phyloP scores from a whole-genome alignment of 2,888 invertebrate species.

The Drosophila meridionalis region DNA sequence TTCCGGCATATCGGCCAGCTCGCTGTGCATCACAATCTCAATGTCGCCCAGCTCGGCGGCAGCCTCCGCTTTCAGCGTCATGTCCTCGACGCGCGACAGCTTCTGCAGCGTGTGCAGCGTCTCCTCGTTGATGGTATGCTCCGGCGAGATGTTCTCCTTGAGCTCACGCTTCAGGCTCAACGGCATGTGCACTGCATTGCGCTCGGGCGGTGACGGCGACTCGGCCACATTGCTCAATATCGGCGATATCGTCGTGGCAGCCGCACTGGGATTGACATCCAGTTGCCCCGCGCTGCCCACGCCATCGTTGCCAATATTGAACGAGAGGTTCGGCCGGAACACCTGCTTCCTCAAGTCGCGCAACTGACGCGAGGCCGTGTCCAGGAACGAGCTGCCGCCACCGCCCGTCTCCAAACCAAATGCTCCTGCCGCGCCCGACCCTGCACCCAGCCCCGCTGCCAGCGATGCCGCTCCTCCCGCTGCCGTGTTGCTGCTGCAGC shows the following conservation, averaged over 20 bases:
- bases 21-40: slow-evolving; percentile 71
- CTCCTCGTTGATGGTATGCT: slow-evolving; percentile 86
- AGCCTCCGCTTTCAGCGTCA: slow-evolving; percentile 50
- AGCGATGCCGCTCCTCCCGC: slow-evolving; percentile 10
- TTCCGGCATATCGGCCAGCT: slow-evolving; percentile 59
- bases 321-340: slow-evolving; percentile 83
- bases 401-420: slow-evolving; percentile 18
- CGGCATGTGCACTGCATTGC: slow-evolving; percentile 86
- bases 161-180: slow-evolving; percentile 87
- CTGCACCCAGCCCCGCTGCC: slow-evolving; percentile 32
- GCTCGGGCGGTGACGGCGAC: slow-evolving; percentile 55
- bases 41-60: slow-evolving; percentile 65
- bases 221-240: slow-evolving; percentile 40
- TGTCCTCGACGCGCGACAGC: slow-evolving; percentile 63
- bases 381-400: slow-evolving; percentile 74
- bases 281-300: slow-evolving; percentile 29
- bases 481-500: slow-evolving; percentile 33
- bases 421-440: background rate
- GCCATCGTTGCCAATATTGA: slow-evolving; percentile 69
- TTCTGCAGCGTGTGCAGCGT: slow-evolving; percentile 79
- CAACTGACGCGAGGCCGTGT: slow-evolving; percentile 83
- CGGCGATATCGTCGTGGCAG: slow-evolving; percentile 31
- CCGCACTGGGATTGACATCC: slow-evolving; percentile 37
- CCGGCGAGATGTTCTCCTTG: slow-evolving; percentile 88
- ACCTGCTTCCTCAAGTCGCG: slow-evolving; percentile 84